These are phyloP conservation scores for Pseudois nayaur DNA, from an alignment of 2,113 vertebrate species.

Conservation along the genomic window DNA sequence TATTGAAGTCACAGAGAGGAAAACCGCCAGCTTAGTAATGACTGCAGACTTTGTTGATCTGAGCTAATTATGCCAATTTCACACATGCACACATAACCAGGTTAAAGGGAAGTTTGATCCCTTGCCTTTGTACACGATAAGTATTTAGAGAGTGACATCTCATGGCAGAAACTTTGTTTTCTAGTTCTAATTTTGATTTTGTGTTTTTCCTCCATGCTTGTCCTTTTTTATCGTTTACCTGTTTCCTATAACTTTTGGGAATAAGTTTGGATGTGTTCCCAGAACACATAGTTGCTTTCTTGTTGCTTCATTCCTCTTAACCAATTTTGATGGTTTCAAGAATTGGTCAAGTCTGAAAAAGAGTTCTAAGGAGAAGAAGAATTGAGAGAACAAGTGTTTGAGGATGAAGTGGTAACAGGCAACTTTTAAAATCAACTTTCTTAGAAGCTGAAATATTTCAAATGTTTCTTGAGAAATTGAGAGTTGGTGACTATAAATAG, in stretches of 20 bases:
- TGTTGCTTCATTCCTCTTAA: background rate
- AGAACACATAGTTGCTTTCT: background rate
- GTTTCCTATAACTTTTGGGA: background rate
- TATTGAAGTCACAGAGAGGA: constrained; percentile 64
- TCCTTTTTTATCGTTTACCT: background rate
- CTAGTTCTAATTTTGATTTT: constrained; percentile 7
- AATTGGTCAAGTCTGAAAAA: background rate
- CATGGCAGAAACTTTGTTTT: constrained; percentile 31
- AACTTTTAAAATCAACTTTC: background rate
- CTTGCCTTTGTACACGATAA: background rate
- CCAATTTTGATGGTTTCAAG: background rate
- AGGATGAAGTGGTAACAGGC: background rate
- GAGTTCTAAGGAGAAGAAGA: background rate
- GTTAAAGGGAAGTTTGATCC: constrained; percentile 53
- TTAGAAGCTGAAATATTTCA: background rate
- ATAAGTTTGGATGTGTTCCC: background rate
- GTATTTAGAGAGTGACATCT: constrained; percentile 60
- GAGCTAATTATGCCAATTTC: constrained; percentile 62
- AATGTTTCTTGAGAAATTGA: background rate
- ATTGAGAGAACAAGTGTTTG: background rate
- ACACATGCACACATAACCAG: constrained; percentile 42
- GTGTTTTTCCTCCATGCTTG: background rate
- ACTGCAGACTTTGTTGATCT: constrained; percentile 37
- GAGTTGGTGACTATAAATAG: background rate
- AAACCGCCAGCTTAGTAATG: constrained; percentile 53